phyloP scores from a whole-genome alignment of 2,888 invertebrate genomes.

The Sericinus montela region DNA sequence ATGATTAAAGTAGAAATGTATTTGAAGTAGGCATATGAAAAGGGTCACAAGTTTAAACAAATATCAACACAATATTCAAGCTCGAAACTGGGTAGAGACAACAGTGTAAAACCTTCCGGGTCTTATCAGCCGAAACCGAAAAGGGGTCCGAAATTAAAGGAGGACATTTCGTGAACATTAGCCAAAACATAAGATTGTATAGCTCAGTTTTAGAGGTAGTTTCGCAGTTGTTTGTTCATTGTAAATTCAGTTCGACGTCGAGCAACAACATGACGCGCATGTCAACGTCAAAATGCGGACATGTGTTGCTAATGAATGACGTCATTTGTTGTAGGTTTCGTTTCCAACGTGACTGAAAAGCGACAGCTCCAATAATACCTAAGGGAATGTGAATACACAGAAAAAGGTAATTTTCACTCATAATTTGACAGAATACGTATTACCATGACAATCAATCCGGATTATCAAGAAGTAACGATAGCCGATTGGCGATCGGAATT shows the following conservation, averaged over 20 bases:
- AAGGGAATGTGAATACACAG: too few species aligned
- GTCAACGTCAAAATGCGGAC: constrained; percentile 13
- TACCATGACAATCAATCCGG: too few species aligned
- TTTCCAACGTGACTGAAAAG: neutral
- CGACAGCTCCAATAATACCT: constrained; percentile 24
- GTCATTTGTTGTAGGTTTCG: constrained; percentile 11
- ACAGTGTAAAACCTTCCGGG: constrained; percentile 7
- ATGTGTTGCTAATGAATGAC: constrained; percentile 22
- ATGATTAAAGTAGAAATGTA: too few species aligned
- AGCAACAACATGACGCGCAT: constrained; percentile 12
- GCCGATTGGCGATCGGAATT: too few species aligned
- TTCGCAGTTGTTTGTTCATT: constrained; percentile 15
- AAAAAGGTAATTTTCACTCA: too few species aligned
- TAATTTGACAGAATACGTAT: too few species aligned
- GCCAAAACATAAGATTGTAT: constrained; percentile 7
- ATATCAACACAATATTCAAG: neutral
- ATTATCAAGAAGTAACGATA: too few species aligned
- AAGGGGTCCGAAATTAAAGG: constrained; percentile 2
- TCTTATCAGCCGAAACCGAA: constrained; percentile 12
- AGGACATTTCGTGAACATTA: constrained; percentile 7
- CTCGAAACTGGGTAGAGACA: constrained; percentile 5
- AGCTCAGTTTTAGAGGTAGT: neutral
- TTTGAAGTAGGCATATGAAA: too few species aligned
- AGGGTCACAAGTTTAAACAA: too few species aligned
- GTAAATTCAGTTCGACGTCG: constrained; percentile 9